Conservation (phyloP, 1,140 invertebrate species). For the Drosophila sproati region DNA sequence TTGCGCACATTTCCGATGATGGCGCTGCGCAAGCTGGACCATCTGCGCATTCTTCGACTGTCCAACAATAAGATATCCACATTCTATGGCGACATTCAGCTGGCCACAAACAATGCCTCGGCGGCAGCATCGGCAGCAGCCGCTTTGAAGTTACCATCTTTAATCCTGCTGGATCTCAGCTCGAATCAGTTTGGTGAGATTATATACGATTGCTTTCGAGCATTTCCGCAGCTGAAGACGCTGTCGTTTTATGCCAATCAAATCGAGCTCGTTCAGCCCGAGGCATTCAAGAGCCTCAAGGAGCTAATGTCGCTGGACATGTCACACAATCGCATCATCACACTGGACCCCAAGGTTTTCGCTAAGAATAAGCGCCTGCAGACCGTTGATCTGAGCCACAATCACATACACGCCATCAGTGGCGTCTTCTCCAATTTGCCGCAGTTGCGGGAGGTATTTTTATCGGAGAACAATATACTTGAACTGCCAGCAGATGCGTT, state of each 20-base stretch:
- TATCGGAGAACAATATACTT: conserved; percentile 96
- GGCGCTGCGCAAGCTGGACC: conserved; percentile 90
- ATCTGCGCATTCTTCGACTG: conserved; percentile 89
- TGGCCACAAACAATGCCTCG: conserved; percentile 83
- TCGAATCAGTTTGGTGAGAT: conserved; percentile 93
- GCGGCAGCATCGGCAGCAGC: conserved; percentile 59
- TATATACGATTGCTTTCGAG: conserved; percentile 90
- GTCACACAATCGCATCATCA: conserved; percentile 94
- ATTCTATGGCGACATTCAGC: conserved; percentile 74
- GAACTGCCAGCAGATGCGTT: conserved; percentile 93
- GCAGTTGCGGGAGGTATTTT: conserved; percentile 91
- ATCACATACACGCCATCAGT: conserved; percentile 93
- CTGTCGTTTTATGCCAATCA: conserved; percentile 93
- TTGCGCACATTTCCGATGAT: conserved; percentile 92
- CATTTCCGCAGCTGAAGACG: conserved; percentile 91
- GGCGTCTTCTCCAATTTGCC: conserved; percentile 92
- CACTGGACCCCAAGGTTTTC: conserved; percentile 90
- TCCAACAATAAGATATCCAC: conserved; percentile 93
- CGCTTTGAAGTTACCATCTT: conserved; percentile 87
- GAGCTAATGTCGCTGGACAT: conserved; percentile 93
- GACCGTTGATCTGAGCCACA: conserved; percentile 94
- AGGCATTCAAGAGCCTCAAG: conserved; percentile 90
- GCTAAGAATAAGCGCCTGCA: conserved; percentile 90
- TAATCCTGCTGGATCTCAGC: conserved; percentile 93
- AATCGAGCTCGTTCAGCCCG: conserved; percentile 91